A percentile compares a stretch with the other conserved stretches of the same genome.
These are phyloP conservation scores for Ptychochromis oligacanthus DNA, from an alignment of 2,113 vertebrate species.

Conservation along the genomic window DNA sequence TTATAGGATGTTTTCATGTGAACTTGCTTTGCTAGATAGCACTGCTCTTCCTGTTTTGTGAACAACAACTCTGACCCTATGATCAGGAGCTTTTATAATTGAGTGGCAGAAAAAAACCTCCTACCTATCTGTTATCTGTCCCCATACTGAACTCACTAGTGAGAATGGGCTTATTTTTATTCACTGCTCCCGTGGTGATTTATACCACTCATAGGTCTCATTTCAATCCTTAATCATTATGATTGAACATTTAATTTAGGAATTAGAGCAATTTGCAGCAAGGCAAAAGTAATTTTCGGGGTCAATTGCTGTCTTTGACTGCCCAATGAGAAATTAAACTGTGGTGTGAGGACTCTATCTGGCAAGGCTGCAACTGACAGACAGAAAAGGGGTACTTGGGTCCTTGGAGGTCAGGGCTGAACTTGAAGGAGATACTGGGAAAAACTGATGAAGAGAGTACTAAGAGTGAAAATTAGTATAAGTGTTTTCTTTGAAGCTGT, in stretches of 20 bases:
- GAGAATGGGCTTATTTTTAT: neutral
- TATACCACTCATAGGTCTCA: conserved; percentile 24
- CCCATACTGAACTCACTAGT: neutral
- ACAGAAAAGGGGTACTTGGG: neutral
- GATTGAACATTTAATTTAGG: conserved; percentile 63
- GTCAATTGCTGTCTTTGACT: conserved; percentile 13
- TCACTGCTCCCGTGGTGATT: conserved; percentile 25
- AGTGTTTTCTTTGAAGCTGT: neutral
- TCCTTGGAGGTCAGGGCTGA: neutral
- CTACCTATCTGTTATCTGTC: neutral
- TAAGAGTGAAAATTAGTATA: neutral
- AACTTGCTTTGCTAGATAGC: conserved; percentile 8
- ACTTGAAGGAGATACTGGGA: neutral
- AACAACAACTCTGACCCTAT: conserved; percentile 7
- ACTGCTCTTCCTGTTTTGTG: conserved; percentile 37
- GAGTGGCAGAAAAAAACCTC: neutral
- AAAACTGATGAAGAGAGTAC: neutral
- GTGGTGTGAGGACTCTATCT: neutral
- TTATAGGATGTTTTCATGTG: conserved; percentile 31
- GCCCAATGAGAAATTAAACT: conserved; percentile 19
- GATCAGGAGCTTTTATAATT: conserved; percentile 22
- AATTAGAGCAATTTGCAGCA: conserved; percentile 46
- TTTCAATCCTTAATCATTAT: conserved; percentile 51
- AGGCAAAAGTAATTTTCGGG: conserved; percentile 34
- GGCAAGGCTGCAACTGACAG: neutral